Conservation (phyloP, 2,888 invertebrate species). For the Lathronympha strigana region DNA sequence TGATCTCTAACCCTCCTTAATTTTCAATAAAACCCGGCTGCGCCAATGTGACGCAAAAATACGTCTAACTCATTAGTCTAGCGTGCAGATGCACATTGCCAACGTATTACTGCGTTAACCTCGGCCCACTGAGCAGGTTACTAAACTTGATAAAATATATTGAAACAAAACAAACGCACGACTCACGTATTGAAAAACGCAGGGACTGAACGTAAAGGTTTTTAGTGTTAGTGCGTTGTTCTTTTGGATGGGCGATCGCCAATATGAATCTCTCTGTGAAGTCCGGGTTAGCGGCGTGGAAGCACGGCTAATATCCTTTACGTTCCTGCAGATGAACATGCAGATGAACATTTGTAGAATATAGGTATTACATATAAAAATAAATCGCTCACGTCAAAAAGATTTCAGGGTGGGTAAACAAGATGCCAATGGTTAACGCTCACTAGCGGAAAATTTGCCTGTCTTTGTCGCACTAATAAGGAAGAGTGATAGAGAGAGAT, state of each 20-base stretch:
- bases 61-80: slow-evolving; percentile 75
- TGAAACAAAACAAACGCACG: slow-evolving; percentile 82
- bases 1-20: slow-evolving; percentile 32
- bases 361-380: too few relatives aligned
- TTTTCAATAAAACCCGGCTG: slow-evolving; percentile 57
- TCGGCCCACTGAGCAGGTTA: slow-evolving; percentile 76
- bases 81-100: slow-evolving; percentile 45
- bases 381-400: too few relatives aligned
- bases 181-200: slow-evolving; percentile 53
- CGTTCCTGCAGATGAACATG: slow-evolving; percentile 65
- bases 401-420: too few relatives aligned
- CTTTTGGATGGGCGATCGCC: slow-evolving; percentile 57
- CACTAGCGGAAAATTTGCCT: too few relatives aligned
- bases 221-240: slow-evolving; percentile 14
- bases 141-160: slow-evolving; percentile 84
- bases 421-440: too few relatives aligned
- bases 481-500: too few relatives aligned
- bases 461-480: too few relatives aligned
- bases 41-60: slow-evolving; percentile 62
- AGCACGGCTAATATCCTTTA: slow-evolving; percentile 78
- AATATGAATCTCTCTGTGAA: slow-evolving; percentile 82
- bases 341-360: too few relatives aligned
- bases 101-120: slow-evolving; percentile 75
- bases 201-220: neutral
- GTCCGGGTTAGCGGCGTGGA: slow-evolving; percentile 79